Conservation (phyloP, 2,888 invertebrate species). For the Platycnemis pennipes region DNA sequence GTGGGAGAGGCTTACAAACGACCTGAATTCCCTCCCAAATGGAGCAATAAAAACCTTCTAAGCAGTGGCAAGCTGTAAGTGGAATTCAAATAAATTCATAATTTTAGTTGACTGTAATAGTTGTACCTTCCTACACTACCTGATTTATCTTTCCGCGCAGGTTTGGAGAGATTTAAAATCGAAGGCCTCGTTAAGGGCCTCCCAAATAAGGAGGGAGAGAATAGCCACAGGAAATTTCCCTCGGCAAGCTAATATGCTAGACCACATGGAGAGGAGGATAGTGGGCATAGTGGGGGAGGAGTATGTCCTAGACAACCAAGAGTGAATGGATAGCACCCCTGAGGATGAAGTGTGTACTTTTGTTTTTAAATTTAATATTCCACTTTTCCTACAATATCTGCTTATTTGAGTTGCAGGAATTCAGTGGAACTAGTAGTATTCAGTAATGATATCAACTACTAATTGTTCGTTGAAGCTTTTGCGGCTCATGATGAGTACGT, state of each 20-base stretch:
- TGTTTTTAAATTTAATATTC: background rate
- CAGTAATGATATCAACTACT: background rate
- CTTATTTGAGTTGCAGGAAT: background rate
- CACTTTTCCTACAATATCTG: background rate
- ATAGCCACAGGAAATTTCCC: background rate
- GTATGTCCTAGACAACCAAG: no score
- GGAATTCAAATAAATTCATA: no score
- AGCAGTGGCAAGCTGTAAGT: no score
- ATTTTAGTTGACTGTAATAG: no score
- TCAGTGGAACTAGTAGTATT: background rate
- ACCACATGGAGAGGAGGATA: background rate
- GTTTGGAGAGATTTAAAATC: no score
- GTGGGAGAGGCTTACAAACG: background rate
- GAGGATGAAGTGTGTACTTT: background rate
- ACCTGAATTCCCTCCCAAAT: background rate
- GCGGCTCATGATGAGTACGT: no score
- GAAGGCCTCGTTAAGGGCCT: no score
- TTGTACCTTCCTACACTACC: no score
- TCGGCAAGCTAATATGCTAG: background rate
- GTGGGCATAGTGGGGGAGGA: background rate
- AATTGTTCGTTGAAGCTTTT: no score
- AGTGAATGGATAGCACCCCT: background rate
- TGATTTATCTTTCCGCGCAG: no score
- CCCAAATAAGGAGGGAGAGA: background rate
- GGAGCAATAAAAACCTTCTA: background rate